A percentile compares a stretch with the other conserved stretches of the same genome.
Evolutionary conservation across 2,113 vertebrate genomes (phyloP).

Genomic region (Gobius niger): DNA sequence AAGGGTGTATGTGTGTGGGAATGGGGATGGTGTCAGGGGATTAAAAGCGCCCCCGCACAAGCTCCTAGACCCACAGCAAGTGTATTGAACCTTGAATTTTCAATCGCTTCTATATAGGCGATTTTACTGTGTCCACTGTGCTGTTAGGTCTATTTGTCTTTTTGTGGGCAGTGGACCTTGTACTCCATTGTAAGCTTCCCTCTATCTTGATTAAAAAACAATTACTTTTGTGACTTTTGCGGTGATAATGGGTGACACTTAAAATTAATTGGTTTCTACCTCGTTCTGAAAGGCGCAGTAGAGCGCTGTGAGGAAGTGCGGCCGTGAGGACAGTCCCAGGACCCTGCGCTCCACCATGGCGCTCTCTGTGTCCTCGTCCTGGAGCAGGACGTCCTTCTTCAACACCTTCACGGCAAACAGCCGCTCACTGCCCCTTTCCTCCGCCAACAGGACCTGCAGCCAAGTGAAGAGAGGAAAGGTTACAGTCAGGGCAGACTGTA

Average conservation of each 20-base stretch:
- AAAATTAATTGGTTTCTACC: constrained; percentile 62
- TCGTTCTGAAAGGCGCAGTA: constrained; percentile 90
- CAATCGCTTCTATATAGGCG: no score
- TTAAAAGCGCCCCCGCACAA: no score
- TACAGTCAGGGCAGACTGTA: no score
- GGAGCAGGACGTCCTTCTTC: constrained; percentile 92
- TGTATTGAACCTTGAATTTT: no score
- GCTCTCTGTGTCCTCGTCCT: constrained; percentile 91
- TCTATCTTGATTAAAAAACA: no score
- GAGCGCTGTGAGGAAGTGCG: constrained; percentile 89
- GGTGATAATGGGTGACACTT: not conserved
- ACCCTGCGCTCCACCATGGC: constrained; percentile 91
- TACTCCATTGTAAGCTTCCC: no score
- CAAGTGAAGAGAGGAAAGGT: not conserved
- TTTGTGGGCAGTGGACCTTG: no score
- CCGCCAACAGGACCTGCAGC: constrained; percentile 86
- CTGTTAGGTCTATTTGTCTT: no score
- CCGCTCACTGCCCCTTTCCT: constrained; percentile 83
- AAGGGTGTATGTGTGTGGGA: no score
- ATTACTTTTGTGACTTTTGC: not conserved
- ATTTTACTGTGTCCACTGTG: no score
- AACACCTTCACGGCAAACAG: constrained; percentile 89
- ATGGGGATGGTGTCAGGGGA: no score
- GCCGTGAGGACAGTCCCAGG: constrained; percentile 81
- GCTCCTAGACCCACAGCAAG: no score